Evolutionary conservation across 2,113 vertebrate genomes (phyloP).

Genomic region (Caracal caracal): DNA sequence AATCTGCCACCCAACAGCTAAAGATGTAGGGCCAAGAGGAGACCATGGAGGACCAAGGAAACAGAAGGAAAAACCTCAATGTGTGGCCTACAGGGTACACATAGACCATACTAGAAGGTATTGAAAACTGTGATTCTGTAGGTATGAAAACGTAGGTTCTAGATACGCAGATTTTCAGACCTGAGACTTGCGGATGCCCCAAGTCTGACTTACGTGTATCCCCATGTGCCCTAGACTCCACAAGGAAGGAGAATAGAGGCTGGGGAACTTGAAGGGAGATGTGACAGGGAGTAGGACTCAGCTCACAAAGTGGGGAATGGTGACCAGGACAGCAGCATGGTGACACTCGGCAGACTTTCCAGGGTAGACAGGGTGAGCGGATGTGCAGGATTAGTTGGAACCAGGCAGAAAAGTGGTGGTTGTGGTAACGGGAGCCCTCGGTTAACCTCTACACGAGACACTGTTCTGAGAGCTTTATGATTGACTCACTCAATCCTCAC

Average conservation of each 20-base stretch:
- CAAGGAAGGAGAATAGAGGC: not conserved
- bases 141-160: not conserved
- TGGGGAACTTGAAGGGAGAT: not conserved
- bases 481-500: not conserved
- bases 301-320: not conserved
- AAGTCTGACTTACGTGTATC: not conserved
- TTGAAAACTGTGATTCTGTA: not conserved
- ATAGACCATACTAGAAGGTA: not conserved
- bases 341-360: not conserved
- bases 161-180: not conserved
- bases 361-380: rapidly evolving
- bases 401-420: not conserved
- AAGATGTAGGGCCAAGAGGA: not conserved
- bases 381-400: not conserved
- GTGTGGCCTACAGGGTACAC: rapidly evolving
- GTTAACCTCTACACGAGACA: not conserved
- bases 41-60: not conserved
- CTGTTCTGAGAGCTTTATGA: not conserved
- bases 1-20: not conserved
- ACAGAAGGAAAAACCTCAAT: not conserved
- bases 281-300: rapidly evolving
- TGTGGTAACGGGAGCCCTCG: rapidly evolving
- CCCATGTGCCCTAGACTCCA: not conserved
- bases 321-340: not conserved
- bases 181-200: not conserved